Evolutionary conservation across 92 coral and sea anemone genomes (phyloP).

Genomic region (Pocillopora grandis): DNA sequence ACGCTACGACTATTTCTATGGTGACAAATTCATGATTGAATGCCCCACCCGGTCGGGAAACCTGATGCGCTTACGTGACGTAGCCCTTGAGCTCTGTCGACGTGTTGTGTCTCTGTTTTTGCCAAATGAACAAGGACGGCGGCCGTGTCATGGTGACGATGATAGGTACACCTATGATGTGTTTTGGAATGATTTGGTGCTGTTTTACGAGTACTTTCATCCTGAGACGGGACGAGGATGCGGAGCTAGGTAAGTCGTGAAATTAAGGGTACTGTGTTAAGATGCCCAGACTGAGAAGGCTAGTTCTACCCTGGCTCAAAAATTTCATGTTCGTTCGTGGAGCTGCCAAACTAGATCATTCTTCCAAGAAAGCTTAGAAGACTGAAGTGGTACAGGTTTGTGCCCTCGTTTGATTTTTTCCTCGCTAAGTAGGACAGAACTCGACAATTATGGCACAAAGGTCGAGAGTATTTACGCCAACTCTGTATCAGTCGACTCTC

Average conservation of each 20-base stretch:
- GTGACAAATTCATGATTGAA: conserved; percentile 81
- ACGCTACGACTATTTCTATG: conserved; percentile 91
- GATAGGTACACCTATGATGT: conserved; percentile 76
- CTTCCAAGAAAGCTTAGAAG: too few species aligned
- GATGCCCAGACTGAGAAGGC: not conserved
- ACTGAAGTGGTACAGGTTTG: too few species aligned
- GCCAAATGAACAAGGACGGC: conserved; percentile 83
- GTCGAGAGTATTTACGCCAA: too few species aligned
- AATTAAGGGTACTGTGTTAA: not conserved
- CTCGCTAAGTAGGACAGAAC: too few species aligned
- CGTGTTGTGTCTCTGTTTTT: conserved; percentile 82
- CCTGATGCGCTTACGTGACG: conserved; percentile 91
- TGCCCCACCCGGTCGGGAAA: conserved; percentile 97
- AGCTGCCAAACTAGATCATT: too few species aligned
- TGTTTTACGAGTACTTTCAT: conserved; percentile 98
- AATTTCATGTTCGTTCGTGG: too few species aligned
- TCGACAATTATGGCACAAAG: too few species aligned
- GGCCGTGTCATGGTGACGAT: conserved; percentile 96
- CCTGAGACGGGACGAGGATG: conserved; percentile 97
- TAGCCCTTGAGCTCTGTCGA: conserved; percentile 84
- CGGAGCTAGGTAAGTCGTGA: conserved; percentile 86
- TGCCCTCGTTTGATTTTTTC: too few species aligned
- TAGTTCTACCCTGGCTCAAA: too few species aligned
- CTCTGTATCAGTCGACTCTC: too few species aligned
- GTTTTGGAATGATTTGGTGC: conserved; percentile 89